Base-by-base conservation (phyloP, 2,888 invertebrate genomes). In the Nemurella pictetii region DNA sequence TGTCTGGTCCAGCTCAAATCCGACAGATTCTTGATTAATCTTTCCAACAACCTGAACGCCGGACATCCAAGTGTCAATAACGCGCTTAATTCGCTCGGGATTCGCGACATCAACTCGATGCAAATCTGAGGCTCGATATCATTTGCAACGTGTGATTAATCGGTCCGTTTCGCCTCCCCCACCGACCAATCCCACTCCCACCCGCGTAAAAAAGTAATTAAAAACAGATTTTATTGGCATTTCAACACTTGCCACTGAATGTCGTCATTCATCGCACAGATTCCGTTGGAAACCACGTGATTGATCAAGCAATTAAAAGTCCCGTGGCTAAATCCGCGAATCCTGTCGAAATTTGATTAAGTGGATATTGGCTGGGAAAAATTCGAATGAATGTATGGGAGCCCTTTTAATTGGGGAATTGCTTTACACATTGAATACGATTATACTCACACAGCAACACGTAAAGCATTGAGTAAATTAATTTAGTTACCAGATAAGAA, bases 191-290 rank as follows among this genome's bases (percentile, higher is more conserved):
- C 20, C 55, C 1, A 20, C 9, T 12, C 20, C 55, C 15, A 20
- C 55, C 9, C 55, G 55, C 28, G 28, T 78, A 29, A 78, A 78
- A 77, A 78, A 78, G 78, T 78, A 78, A 78, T 78, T 78, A 78
- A 78, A 78, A 29, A 29, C 28, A 29, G n/a, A 29, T 28, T 78
- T 78, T 29, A 78, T 78, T 30, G 78, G 78, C n/a, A 29, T 78
- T 78, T 78, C 78, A 78, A 78, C 28, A 78, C 78, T 78, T 78
- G 2, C 20, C 75, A 75, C 20, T 55, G 55, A 55, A 12, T 55
- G 55, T 2, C 20, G 55, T 35, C 55, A 55, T 20, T 55, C 15
- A 55, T 20, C 5, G 20, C 55, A 20, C 12, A 20, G 55, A 32
- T 32, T 32, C 32, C 32, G 32, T 3, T 55, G 12, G 55, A 2